phyloP scores from a whole-genome alignment of 2,113 vertebrate genomes.

The Tupaia chinensis region DNA sequence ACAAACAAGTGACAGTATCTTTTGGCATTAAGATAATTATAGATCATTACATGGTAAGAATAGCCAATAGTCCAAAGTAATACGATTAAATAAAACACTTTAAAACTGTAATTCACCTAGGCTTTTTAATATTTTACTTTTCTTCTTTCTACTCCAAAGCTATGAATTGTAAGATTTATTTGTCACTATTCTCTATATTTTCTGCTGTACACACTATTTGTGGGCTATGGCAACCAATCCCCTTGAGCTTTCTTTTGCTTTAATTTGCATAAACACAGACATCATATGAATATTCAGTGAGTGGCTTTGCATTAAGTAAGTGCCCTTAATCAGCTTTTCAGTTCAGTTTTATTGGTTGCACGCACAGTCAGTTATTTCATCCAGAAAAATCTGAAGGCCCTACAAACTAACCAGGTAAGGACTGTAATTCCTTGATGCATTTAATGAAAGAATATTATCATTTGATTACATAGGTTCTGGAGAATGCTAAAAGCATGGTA shows the following conservation, averaged over 20 bases:
- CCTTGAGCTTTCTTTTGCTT: conserved; percentile 86
- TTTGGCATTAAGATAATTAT: conserved; percentile 74
- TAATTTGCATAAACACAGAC: conserved; percentile 98
- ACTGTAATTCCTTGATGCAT: conserved; percentile 84
- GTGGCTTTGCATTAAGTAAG: conserved; percentile 91
- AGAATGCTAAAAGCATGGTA: conserved; percentile 76
- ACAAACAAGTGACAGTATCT: conserved; percentile 74
- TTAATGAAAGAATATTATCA: conserved; percentile 85
- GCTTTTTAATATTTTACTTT: conserved; percentile 81
- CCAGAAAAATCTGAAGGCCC: conserved; percentile 89
- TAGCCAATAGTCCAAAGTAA: conserved; percentile 73
- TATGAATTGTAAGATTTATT: conserved; percentile 85
- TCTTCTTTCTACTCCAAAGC: conserved; percentile 71
- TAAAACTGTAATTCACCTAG: conserved; percentile 75
- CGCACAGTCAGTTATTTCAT: conserved; percentile 90
- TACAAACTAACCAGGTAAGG: conserved; percentile 93
- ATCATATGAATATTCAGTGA: conserved; percentile 99
- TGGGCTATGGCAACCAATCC: conserved; percentile 87
- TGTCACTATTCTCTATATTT: conserved; percentile 83
- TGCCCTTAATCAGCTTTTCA: conserved; percentile 96
- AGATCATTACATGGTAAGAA: conserved; percentile 74
- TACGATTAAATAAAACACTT: conserved; percentile 82
- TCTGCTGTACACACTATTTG: conserved; percentile 82
- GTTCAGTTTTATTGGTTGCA: conserved; percentile 93
- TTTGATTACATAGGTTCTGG: conserved; percentile 84